Percentiles rank a stretch among this genome's conserved stretches.
Conservation (phyloP, 2,113 vertebrate species). For the Calyptommatus sinebrachiatus region DNA sequence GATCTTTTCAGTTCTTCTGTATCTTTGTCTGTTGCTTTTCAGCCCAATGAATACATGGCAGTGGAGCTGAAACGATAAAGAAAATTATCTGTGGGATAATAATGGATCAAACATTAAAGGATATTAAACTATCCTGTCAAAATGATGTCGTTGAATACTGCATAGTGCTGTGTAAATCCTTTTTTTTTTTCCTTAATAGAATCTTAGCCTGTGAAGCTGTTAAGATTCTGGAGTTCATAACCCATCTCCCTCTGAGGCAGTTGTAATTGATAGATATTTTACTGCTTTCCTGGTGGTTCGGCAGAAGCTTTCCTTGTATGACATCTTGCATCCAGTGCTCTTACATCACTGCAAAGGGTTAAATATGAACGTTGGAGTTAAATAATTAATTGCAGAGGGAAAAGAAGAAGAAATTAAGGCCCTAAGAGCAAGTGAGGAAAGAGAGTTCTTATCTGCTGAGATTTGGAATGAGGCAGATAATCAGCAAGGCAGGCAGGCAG, state of each 20-base stretch:
- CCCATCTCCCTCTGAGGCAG: neutral
- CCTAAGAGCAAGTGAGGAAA: constrained; percentile 1
- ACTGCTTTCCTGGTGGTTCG: constrained; percentile 2
- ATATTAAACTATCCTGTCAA: neutral
- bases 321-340: constrained; percentile 5
- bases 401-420: constrained; percentile 35
- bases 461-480: constrained; percentile 33
- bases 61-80: neutral
- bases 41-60: neutral
- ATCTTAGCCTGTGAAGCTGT: neutral
- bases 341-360: neutral
- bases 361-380: constrained; percentile 26
- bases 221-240: fast-evolving
- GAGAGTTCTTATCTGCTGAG: constrained; percentile 36
- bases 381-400: constrained; percentile 41
- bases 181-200: neutral
- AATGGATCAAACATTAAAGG: neutral
- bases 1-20: no score
- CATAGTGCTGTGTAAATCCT: neutral
- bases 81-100: constrained; percentile 2
- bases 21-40: neutral
- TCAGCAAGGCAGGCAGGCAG: neutral
- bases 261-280: neutral
- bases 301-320: constrained; percentile 11
- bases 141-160: neutral